These are phyloP conservation scores for Choristoneura fumiferana DNA, from an alignment of 1,140 invertebrate genomes.

Conservation along the genomic window DNA sequence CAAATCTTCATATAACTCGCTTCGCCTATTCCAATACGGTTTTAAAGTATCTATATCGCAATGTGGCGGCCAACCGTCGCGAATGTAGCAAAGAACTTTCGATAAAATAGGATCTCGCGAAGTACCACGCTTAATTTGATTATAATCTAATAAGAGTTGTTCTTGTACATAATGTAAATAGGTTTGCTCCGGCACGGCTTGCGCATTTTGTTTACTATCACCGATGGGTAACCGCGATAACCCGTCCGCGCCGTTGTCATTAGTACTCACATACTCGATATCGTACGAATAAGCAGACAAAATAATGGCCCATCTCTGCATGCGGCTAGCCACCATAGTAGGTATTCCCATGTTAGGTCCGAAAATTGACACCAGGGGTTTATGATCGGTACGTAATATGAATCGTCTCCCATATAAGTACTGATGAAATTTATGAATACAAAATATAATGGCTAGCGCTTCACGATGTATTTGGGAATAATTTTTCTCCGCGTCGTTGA, in stretches of 20 bases:
- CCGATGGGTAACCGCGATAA: background rate
- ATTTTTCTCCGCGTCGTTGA: too few relatives aligned
- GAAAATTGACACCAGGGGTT: background rate
- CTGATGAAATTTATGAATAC: background rate
- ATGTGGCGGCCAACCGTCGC: background rate
- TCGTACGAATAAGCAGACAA: background rate
- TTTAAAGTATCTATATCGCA: background rate
- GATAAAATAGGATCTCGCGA: background rate
- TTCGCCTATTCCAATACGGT: background rate
- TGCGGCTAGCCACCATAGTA: background rate
- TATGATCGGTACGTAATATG: background rate
- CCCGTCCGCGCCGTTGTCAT: background rate
- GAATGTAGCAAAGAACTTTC: background rate
- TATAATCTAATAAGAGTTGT: background rate
- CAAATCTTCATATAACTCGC: background rate
- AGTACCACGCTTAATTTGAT: background rate
- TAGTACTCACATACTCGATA: background rate
- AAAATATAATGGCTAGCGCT: slow-evolving; percentile 3
- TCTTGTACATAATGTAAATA: too few relatives aligned
- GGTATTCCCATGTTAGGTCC: background rate
- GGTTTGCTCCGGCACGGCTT: background rate
- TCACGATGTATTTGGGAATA: slow-evolving; percentile 34
- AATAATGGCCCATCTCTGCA: too few relatives aligned
- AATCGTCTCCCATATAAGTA: background rate
- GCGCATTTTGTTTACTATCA: background rate